Evolutionary conservation across 2,797 vertebrate genomes (phyloP), one percentile per base, ranked within the genome.

Genomic region (Silurus lanzhouensis): DNA sequence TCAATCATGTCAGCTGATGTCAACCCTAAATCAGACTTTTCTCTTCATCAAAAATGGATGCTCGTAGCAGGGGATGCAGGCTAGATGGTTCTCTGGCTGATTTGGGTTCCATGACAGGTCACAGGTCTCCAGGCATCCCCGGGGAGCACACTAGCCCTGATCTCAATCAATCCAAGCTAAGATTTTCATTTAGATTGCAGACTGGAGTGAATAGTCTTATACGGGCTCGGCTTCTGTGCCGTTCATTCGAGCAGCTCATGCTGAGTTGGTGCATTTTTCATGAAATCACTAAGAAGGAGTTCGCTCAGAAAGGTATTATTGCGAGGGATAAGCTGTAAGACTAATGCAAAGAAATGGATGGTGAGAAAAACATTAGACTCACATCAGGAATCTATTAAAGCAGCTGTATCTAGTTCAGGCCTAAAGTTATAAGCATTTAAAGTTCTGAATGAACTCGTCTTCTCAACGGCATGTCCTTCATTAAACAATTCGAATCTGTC

Each of bases 171-270:
- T 88, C 90, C 91, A 91, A 88, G 88, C 87, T 82, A 72, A 85
- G 90, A 89, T 89, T 90, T 90, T 90, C 86, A 90, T 90, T 88
- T 87, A 89, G 89, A 91, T 91, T 89, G 86, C 44, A 52, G 89
- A 72, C 68, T 61, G 84, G 85, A 83, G 88, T 90, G 90, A 91
- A 89, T 85, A 88, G 85, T 15, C 88, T 88, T 83, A 85, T 89
- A 83, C 79, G 83, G 82, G 63, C 75, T 87, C 81, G 1, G 63
- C 84, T 70, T 66, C 87, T 87, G 77, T 63, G 77, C 60, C 38
- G 7, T 80, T 83, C 72, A 87, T 15, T 57, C 75, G 25, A 79
- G 86, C 67, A 80, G 83, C 38, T 77, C 76, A 84, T 86, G 84
- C 74, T 60, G 85, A 82, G 78, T 72, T 78, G 75, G 80, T 75